These are phyloP conservation scores for Orycteropus afer DNA, from an alignment of 2,113 vertebrate species.

Conservation along the genomic window DNA sequence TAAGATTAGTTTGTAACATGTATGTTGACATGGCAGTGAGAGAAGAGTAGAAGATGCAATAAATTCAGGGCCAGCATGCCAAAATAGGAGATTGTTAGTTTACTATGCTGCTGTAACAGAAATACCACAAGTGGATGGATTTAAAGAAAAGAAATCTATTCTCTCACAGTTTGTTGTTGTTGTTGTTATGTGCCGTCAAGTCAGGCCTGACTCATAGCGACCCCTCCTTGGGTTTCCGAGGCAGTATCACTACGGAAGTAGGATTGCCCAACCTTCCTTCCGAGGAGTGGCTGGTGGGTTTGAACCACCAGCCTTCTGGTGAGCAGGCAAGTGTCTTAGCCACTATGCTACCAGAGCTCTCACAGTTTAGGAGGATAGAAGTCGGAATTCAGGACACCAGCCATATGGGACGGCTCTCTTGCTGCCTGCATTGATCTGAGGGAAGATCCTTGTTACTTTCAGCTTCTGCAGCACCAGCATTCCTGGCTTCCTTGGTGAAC, in stretches of 20 bases:
- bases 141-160: background rate
- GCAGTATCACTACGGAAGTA: too few species aligned
- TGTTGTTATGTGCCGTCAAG: too few species aligned
- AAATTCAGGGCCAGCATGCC: conserved; percentile 28
- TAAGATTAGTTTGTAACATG: conserved; percentile 65
- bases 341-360: too few species aligned
- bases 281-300: too few species aligned
- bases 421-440: too few species aligned
- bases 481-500: background rate
- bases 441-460: too few species aligned
- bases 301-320: too few species aligned
- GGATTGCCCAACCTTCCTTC: too few species aligned
- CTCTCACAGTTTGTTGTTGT: background rate
- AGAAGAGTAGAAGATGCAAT: conserved; percentile 60
- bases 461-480: background rate
- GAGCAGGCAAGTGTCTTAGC: too few species aligned
- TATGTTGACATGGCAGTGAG: background rate
- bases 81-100: background rate
- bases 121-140: background rate
- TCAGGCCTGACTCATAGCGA: too few species aligned
- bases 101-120: background rate
- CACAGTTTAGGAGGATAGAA: background rate
- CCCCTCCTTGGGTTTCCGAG: too few species aligned
- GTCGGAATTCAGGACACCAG: background rate
- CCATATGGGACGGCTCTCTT: background rate